phyloP scores from a whole-genome alignment of 2,113 vertebrate species.

The Anarhynchus alexandrinus region DNA sequence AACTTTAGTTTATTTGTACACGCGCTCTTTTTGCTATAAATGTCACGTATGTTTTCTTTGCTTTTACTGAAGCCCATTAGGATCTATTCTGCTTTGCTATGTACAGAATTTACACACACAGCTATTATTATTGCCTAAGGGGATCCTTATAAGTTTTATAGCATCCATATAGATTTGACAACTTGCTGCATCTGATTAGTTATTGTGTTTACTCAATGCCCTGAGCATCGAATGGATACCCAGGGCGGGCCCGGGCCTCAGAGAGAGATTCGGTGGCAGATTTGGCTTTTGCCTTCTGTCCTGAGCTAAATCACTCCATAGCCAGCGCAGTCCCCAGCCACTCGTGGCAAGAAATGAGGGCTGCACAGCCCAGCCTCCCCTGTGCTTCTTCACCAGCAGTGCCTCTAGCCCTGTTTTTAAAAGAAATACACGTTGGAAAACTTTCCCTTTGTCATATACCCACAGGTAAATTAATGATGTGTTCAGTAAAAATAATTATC shows the following conservation, averaged over 20 bases:
- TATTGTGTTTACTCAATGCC: not conserved
- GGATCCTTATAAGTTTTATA: constrained; percentile 57
- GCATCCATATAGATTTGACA: constrained; percentile 39
- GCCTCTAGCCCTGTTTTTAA: not conserved
- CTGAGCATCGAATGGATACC: not conserved
- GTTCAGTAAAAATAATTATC: not conserved
- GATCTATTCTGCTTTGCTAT: constrained; percentile 32
- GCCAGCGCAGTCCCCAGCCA: not conserved
- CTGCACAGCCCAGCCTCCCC: not conserved
- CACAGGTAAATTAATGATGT: not conserved
- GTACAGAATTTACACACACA: constrained; percentile 34
- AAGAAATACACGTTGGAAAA: not conserved
- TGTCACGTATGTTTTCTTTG: not conserved
- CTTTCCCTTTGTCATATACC: not conserved
- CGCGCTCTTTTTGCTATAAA: not conserved
- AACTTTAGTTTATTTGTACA: not conserved
- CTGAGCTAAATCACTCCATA: not conserved
- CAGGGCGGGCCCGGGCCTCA: not conserved
- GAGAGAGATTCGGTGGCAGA: not conserved
- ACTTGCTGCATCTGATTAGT: constrained; percentile 47
- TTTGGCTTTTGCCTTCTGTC: not conserved
- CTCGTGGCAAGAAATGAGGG: not conserved
- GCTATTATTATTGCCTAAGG: constrained; percentile 51
- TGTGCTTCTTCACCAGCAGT: not conserved
- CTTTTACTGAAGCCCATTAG: not conserved